Evolutionary conservation across 2,113 vertebrate genomes (phyloP), one percentile per base, ranked within the genome.

Genomic region (Scartelaos histophorus): DNA sequence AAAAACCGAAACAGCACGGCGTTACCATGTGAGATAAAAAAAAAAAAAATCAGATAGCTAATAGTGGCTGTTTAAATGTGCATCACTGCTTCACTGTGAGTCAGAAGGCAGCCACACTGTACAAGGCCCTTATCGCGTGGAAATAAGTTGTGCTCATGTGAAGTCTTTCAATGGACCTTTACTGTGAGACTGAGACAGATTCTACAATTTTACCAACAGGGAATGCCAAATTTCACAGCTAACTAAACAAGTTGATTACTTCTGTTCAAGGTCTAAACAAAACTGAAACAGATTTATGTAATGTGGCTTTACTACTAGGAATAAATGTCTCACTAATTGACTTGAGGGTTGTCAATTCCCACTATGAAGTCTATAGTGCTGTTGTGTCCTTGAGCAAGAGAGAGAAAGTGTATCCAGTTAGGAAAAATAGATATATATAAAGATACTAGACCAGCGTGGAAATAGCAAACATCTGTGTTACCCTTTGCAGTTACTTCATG

Each of bases 81-180:
- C 74, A 82, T 74, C 22, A 58, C 80, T 85, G 83, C 71, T 71
- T 79, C 71, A 66, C 72, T 75, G 78, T 82, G 81, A 87, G 74
- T 86, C 81, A 82, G 83, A 89, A 90, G 87, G 92, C 85, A 90
- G 91, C 90, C 91, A 94, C 87, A 91, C 92, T 93, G 92, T 90
- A 77, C 91, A 91, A 93, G 72, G 81, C 85, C 91, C 92, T 82
- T 71, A 86, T 85, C 83, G 67, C 78, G 76, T 54, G 74, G 66
- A 75, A 87, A 81, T 34, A 61, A 25, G 16, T 61, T 34, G 58
- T 61, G 58, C 34, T 61, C 58, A 61, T 34, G 58, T 61, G 25
- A 61, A 17, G 25, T 34, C 25, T 15, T 9, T 25, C 57, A 15
- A 5, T 24, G 15, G 24, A 24, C 13, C 13, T 60, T 12, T 2